Evolutionary conservation across 2,113 vertebrate genomes (phyloP).

Genomic region (Silurus glanis): DNA sequence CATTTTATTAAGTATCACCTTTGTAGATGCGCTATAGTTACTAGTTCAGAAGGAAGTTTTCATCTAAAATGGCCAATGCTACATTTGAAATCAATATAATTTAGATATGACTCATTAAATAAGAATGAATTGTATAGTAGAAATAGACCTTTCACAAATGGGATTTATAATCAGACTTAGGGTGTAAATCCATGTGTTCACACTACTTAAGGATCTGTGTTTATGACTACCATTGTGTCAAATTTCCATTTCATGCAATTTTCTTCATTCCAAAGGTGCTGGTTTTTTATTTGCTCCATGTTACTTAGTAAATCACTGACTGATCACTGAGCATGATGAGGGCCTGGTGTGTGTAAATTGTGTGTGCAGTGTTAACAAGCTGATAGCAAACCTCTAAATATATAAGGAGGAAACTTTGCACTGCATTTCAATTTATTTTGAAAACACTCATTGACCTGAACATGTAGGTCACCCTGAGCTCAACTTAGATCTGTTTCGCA

Average conservation of each 20-base stretch:
- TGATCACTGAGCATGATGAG: not conserved
- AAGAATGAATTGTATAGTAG: not conserved
- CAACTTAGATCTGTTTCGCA: slow-evolving; percentile 8
- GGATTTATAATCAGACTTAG: not conserved
- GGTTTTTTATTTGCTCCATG: not conserved
- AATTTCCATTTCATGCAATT: not conserved
- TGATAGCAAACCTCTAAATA: not conserved
- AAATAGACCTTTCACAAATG: not conserved
- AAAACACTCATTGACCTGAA: slow-evolving; percentile 5
- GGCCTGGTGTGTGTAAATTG: not conserved
- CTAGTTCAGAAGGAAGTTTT: not conserved
- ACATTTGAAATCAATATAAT: not conserved
- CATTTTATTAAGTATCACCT: not conserved
- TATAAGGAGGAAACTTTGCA: slow-evolving; percentile 1
- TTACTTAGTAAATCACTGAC: not conserved
- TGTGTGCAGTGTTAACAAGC: not conserved
- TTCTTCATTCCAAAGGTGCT: not conserved
- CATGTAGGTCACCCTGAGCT: slow-evolving; percentile 14
- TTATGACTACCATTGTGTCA: not conserved
- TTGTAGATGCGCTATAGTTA: not conserved
- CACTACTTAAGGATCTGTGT: not conserved
- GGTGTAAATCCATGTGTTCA: not conserved
- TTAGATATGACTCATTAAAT: not conserved
- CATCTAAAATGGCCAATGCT: not conserved
- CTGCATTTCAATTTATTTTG: not conserved